Percentiles rank a stretch among this genome's conserved stretches.
phyloP scores from a whole-genome alignment of 2,113 vertebrate genomes.

The Petrocephalus microphthalmus region DNA sequence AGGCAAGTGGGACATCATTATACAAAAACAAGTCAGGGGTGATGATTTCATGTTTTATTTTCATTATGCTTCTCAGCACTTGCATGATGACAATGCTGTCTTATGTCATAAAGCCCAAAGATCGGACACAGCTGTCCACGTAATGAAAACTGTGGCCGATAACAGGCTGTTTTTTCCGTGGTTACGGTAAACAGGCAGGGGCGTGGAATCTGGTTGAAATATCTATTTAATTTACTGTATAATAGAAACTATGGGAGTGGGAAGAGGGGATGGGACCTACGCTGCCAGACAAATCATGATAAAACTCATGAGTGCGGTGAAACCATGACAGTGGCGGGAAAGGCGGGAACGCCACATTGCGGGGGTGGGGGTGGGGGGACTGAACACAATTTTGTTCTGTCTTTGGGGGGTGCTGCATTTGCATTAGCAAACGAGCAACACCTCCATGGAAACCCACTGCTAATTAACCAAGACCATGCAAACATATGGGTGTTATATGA shows the following conservation, averaged over 20 bases:
- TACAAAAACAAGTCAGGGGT: too few relatives aligned
- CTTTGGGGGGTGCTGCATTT: background rate
- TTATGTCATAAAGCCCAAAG: too few relatives aligned
- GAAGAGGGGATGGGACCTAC: background rate
- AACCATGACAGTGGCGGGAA: background rate
- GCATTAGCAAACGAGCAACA: background rate
- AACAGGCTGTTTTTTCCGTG: too few relatives aligned
- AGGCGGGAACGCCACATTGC: background rate
- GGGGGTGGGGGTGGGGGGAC: background rate
- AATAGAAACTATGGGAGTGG: background rate
- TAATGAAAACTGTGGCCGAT: too few relatives aligned
- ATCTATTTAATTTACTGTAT: too few relatives aligned
- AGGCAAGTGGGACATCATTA: too few relatives aligned
- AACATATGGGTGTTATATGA: background rate
- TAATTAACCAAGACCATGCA: background rate
- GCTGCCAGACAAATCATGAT: background rate
- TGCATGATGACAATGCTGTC: too few relatives aligned
- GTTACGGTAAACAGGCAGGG: too few relatives aligned
- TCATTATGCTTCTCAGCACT: too few relatives aligned
- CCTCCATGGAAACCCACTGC: background rate
- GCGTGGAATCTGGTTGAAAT: too few relatives aligned
- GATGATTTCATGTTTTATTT: too few relatives aligned
- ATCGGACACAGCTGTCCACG: too few relatives aligned
- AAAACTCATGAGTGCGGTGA: background rate
- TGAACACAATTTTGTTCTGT: background rate